Conservation (phyloP, 2,797 vertebrate genomes). For the Anniella stebbinsi region DNA sequence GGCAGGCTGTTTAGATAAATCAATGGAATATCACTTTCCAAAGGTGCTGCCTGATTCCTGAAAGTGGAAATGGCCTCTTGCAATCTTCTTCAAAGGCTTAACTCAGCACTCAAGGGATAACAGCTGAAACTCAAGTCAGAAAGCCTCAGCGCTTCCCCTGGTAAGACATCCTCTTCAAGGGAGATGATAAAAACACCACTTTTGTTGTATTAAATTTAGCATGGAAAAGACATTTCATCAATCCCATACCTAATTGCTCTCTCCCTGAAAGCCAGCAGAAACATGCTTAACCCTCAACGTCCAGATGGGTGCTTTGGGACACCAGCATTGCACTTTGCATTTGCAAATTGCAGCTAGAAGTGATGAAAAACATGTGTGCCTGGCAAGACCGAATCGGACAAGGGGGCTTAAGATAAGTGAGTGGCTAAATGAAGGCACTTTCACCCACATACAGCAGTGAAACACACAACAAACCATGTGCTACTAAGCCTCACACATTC, state of each 20-base stretch:
- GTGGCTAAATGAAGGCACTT: slow-evolving; percentile 31
- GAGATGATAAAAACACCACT: slow-evolving; percentile 13
- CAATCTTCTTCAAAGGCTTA: slow-evolving; percentile 20
- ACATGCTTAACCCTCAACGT: slow-evolving; percentile 40
- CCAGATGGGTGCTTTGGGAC: slow-evolving; percentile 59
- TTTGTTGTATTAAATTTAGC: slow-evolving; percentile 26
- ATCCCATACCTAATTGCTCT: slow-evolving; percentile 58
- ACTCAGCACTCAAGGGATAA: not conserved
- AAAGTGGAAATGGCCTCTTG: slow-evolving; percentile 19
- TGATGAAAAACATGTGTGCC: not conserved
- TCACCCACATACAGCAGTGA: slow-evolving; percentile 30
- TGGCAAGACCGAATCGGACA: not conserved
- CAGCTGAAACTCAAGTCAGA: slow-evolving; percentile 22
- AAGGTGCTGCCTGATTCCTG: not conserved
- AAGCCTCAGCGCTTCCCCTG: slow-evolving; percentile 28
- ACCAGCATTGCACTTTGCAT: slow-evolving; percentile 47
- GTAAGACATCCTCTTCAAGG: not conserved
- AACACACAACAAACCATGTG: not conserved
- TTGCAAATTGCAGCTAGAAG: slow-evolving; percentile 59
- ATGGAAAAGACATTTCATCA: slow-evolving; percentile 49
- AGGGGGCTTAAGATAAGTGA: not conserved
- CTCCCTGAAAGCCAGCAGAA: slow-evolving; percentile 56
- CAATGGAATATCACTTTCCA: slow-evolving; percentile 14
- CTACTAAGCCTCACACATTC: slow-evolving; percentile 1
- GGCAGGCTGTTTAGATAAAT: slow-evolving; percentile 33